A percentile compares a stretch with the other conserved stretches of the same genome.
These are phyloP conservation scores for Neoarius graeffei DNA, from an alignment of 2,113 vertebrate species.

Conservation along the genomic window DNA sequence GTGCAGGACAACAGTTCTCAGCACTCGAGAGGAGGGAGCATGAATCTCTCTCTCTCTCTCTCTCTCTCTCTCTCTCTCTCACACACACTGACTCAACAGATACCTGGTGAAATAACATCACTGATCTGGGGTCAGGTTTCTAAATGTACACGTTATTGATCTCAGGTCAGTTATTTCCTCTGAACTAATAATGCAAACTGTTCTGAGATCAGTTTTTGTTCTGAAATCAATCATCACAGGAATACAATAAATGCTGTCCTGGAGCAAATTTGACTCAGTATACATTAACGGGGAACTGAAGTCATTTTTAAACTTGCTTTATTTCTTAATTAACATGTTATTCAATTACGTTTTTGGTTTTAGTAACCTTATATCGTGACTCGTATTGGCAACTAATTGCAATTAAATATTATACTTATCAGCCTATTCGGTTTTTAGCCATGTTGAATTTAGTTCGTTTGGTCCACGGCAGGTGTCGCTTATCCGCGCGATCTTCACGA, in stretches of 20 bases:
- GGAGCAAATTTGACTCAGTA: too few species aligned
- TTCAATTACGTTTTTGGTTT: too few species aligned
- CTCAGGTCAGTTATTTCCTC: not conserved
- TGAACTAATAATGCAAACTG: not conserved
- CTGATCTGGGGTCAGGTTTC: not conserved
- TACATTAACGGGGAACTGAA: not conserved
- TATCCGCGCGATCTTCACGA: too few species aligned
- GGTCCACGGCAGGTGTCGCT: too few species aligned
- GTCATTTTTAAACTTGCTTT: not conserved
- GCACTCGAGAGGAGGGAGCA: constrained; percentile 22
- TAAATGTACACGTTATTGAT: not conserved
- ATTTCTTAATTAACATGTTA: too few species aligned
- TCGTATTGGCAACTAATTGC: too few species aligned
- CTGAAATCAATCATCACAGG: too few species aligned
- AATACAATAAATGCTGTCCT: not conserved
- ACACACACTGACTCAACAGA: not conserved
- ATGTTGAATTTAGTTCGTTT: too few species aligned
- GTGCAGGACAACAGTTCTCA: constrained; percentile 52
- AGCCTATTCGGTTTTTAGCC: too few species aligned
- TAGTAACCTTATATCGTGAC: too few species aligned
- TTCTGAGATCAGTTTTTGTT: not conserved
- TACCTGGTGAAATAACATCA: not conserved
- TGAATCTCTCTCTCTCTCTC: constrained; percentile 11
- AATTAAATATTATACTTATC: too few species aligned
- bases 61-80: not conserved